phyloP scores from a whole-genome alignment of 2,888 invertebrate genomes.

The Scelioninae gen. 1 region DNA sequence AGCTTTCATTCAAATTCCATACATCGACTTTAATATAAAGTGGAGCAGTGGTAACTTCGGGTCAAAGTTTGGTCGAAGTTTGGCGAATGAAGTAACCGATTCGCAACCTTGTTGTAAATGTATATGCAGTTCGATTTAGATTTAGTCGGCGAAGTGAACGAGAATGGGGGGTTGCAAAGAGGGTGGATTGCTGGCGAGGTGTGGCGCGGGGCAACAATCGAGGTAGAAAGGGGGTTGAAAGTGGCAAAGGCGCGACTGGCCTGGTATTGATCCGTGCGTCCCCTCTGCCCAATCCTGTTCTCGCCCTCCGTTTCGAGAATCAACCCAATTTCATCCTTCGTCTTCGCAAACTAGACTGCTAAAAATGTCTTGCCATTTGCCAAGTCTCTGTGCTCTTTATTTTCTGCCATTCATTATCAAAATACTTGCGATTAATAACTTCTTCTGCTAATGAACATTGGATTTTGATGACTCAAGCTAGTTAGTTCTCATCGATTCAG shows the following conservation, averaged over 20 bases:
- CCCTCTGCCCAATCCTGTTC: slow-evolving; percentile 77
- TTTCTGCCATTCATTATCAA: background rate
- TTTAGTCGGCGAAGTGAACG: slow-evolving; percentile 63
- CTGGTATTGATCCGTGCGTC: slow-evolving; percentile 83
- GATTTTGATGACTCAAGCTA: background rate
- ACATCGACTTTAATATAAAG: slow-evolving; percentile 52
- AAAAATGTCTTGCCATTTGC: slow-evolving; percentile 75
- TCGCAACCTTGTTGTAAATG: slow-evolving; percentile 61
- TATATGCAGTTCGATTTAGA: slow-evolving; percentile 60
- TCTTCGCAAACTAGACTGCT: slow-evolving; percentile 74
- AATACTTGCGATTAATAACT: too few species aligned
- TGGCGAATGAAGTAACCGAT: slow-evolving; percentile 46
- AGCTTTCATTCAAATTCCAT: slow-evolving; percentile 36
- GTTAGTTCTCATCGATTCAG: background rate
- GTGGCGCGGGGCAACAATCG: slow-evolving; percentile 48
- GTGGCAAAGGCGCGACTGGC: slow-evolving; percentile 80
- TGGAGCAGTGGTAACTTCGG: slow-evolving; percentile 64
- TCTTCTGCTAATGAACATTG: background rate
- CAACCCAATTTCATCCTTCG: slow-evolving; percentile 78
- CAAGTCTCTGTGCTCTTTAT: slow-evolving; percentile 6
- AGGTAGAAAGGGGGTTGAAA: slow-evolving; percentile 73
- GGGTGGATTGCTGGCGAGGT: slow-evolving; percentile 75
- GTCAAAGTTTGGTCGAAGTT: slow-evolving; percentile 64
- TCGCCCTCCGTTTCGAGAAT: slow-evolving; percentile 75
- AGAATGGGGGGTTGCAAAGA: slow-evolving; percentile 48